phyloP scores from a whole-genome alignment of 1,140 invertebrate species.

The Galendromus occidentalis region DNA sequence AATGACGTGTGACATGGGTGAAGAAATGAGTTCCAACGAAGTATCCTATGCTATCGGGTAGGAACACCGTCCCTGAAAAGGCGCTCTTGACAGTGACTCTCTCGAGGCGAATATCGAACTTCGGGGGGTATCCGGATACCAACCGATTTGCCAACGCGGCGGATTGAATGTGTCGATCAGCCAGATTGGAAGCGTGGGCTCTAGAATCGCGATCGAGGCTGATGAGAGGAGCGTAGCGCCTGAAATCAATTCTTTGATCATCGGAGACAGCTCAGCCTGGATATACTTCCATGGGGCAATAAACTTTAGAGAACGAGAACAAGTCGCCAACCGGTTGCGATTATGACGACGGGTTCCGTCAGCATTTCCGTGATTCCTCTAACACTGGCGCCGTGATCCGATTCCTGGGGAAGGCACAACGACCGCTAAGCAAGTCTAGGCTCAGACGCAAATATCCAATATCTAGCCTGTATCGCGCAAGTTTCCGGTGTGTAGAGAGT shows the following conservation, averaged over 20 bases:
- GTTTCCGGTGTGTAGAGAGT: too few relatives aligned
- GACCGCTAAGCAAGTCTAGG: too few relatives aligned
- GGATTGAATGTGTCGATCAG: neutral
- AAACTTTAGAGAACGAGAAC: too few relatives aligned
- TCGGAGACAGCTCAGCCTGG: too few relatives aligned
- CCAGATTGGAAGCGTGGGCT: neutral
- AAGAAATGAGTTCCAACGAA: neutral
- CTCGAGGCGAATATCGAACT: neutral
- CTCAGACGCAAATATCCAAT: too few relatives aligned
- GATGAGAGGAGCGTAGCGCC: neutral
- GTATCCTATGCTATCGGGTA: neutral
- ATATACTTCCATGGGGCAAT: too few relatives aligned
- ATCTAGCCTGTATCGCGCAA: too few relatives aligned
- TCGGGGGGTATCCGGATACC: too few relatives aligned
- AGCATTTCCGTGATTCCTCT: neutral
- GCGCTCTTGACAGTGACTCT: neutral
- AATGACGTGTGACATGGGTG: neutral
- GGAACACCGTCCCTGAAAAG: neutral
- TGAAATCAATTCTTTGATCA: neutral
- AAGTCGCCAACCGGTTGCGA: neutral
- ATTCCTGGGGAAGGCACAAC: too few relatives aligned
- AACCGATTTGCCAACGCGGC: neutral
- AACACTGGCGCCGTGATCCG: neutral
- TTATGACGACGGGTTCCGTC: conserved; percentile 8
- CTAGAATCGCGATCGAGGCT: neutral